A percentile compares a stretch with the other conserved stretches of the same genome.
Evolutionary conservation across 2,888 invertebrate species (phyloP).

Genomic region (Leucophora obtusa): DNA sequence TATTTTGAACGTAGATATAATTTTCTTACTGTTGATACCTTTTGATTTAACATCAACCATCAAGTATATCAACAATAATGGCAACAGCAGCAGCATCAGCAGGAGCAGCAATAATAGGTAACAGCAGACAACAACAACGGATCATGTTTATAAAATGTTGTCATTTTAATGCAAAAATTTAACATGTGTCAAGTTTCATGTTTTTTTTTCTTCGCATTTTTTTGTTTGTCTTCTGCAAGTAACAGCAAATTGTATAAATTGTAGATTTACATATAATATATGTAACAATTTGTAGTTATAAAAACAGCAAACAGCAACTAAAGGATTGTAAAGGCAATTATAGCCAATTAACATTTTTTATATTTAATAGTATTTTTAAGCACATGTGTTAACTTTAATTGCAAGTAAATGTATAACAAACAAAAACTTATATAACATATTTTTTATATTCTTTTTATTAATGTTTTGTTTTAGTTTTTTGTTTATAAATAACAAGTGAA

Average conservation of each 20-base stretch:
- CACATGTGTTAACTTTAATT: neutral
- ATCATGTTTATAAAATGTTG: slow-evolving; percentile 41
- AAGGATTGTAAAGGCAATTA: neutral
- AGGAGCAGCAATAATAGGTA: neutral
- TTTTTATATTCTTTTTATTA: neutral
- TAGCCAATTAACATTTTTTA: neutral
- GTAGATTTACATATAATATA: slow-evolving; percentile 45
- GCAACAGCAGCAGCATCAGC: neutral
- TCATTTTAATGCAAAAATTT: slow-evolving; percentile 52
- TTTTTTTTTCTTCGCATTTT: slow-evolving; percentile 4
- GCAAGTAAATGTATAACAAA: neutral
- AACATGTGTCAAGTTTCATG: slow-evolving; percentile 60
- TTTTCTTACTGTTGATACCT: slow-evolving; percentile 6
- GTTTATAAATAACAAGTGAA: slow-evolving; percentile 38
- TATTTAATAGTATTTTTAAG: neutral
- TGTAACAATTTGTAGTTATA: slow-evolving; percentile 28
- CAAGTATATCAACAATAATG: neutral
- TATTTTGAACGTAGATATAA: slow-evolving; percentile 35
- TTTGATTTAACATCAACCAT: slow-evolving; percentile 17
- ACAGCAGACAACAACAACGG: neutral
- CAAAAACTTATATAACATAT: slow-evolving; percentile 7
- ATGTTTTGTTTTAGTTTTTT: neutral
- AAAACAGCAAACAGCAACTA: neutral
- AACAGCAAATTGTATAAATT: slow-evolving; percentile 15
- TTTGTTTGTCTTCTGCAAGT: neutral